phyloP scores from a whole-genome alignment of 2,888 invertebrate species.

The Oeneis ivallda region DNA sequence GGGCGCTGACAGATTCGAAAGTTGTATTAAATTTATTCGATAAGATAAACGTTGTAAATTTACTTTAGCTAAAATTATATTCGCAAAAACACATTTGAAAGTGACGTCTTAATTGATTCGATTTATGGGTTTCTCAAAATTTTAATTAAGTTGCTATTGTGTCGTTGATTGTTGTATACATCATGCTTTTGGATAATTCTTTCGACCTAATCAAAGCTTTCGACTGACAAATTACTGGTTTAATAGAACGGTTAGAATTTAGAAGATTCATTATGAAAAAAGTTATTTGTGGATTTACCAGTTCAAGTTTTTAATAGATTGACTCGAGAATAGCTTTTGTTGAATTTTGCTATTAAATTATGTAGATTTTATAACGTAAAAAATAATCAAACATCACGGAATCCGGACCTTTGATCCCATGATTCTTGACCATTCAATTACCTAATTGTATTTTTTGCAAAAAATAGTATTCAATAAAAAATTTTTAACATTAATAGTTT shows the following conservation, averaged over 20 bases:
- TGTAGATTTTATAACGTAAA: constrained; percentile 3
- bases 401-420: not conserved
- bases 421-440: too few relatives aligned
- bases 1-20: constrained; percentile 39
- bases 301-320: not conserved
- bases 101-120: constrained; percentile 31
- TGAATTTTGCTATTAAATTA: not conserved
- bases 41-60: constrained; percentile 35
- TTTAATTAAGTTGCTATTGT: constrained; percentile 34
- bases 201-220: not conserved
- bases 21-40: constrained; percentile 38
- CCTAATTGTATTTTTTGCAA: too few relatives aligned
- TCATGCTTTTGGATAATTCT: constrained; percentile 18
- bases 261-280: not conserved
- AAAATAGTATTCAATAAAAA: too few relatives aligned
- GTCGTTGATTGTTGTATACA: constrained; percentile 27
- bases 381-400: not conserved
- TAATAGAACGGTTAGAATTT: constrained; percentile 9
- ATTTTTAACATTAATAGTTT: too few relatives aligned
- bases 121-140: constrained; percentile 27
- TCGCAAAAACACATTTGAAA: constrained; percentile 32
- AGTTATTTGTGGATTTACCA: not conserved
- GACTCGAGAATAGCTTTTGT: not conserved
- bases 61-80: constrained; percentile 31
- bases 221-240: constrained; percentile 19